Evolutionary conservation across 64 coral and sea anemone species (phyloP).

Genomic region (Stylophora pistillata): DNA sequence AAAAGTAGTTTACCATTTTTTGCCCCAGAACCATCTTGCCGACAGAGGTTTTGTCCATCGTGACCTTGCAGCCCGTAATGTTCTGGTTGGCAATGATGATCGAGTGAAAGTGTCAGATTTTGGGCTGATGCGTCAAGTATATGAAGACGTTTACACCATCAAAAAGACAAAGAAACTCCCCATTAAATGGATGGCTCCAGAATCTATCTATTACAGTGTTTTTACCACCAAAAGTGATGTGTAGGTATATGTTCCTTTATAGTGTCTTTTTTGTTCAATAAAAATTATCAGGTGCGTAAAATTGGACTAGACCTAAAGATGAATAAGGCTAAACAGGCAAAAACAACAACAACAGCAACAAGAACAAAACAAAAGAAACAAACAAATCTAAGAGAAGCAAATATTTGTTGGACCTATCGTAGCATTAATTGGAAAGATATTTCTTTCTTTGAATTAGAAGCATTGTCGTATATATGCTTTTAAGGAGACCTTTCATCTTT

Average conservation of each 20-base stretch:
- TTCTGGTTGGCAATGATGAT: constrained; percentile 58
- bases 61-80: constrained; percentile 69
- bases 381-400: no score
- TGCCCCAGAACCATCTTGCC: not conserved
- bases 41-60: constrained; percentile 37
- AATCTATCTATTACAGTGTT: constrained; percentile 37
- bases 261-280: not conserved
- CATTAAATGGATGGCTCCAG: constrained; percentile 75
- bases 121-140: constrained; percentile 52
- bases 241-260: not conserved
- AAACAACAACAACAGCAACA: no score
- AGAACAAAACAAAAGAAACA: no score
- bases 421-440: no score
- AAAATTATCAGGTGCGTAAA: no score
- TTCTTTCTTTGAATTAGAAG: no score
- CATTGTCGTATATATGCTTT: no score
- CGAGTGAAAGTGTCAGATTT: constrained; percentile 2
- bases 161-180: constrained; percentile 58
- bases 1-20: not conserved
- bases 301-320: no score
- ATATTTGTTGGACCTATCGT: no score
- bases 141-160: constrained; percentile 63
- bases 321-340: no score
- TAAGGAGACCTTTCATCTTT: no score
- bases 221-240: constrained; percentile 12